These are phyloP conservation scores for Drosophila gunungcola DNA, from an alignment of 1,140 invertebrate species.

Conservation along the genomic window DNA sequence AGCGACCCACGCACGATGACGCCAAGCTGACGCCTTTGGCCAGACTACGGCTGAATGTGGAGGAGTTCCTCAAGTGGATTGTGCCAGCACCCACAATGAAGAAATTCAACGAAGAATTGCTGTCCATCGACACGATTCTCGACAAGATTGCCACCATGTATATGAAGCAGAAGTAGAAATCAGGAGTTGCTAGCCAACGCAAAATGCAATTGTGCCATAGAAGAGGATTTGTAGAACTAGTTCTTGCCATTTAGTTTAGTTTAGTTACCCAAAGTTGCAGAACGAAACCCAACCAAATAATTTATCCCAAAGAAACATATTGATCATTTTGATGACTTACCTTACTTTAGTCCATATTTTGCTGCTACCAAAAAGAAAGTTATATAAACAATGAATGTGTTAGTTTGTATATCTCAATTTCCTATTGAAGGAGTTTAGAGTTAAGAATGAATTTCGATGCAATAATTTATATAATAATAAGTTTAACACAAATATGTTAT, in stretches of 20 bases:
- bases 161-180: slow-evolving; percentile 76
- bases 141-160: slow-evolving; percentile 86
- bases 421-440: slow-evolving; percentile 1
- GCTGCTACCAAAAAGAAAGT: slow-evolving; percentile 55
- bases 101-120: slow-evolving; percentile 89
- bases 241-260: slow-evolving; percentile 73
- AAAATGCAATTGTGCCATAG: slow-evolving; percentile 64
- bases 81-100: slow-evolving; percentile 92
- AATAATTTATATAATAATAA: slow-evolving; percentile 34
- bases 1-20: slow-evolving; percentile 88
- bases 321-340: slow-evolving; percentile 26
- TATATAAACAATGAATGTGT: slow-evolving; percentile 13
- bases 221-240: slow-evolving; percentile 56
- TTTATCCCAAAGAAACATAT: slow-evolving; percentile 67
- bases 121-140: slow-evolving; percentile 91
- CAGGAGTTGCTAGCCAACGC: slow-evolving; percentile 29
- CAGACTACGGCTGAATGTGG: slow-evolving; percentile 89
- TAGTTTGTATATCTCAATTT: slow-evolving; percentile 5
- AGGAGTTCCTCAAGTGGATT: slow-evolving; percentile 92
- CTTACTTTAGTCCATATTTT: slow-evolving; percentile 31
- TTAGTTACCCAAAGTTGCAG: slow-evolving; percentile 35
- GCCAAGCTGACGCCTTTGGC: slow-evolving; percentile 86
- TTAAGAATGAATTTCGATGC: slow-evolving; percentile 19
- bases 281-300: slow-evolving; percentile 59
- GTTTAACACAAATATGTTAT: slow-evolving; percentile 12